phyloP scores from a whole-genome alignment of 2,888 invertebrate genomes.

The Coecobrya sp. region DNA sequence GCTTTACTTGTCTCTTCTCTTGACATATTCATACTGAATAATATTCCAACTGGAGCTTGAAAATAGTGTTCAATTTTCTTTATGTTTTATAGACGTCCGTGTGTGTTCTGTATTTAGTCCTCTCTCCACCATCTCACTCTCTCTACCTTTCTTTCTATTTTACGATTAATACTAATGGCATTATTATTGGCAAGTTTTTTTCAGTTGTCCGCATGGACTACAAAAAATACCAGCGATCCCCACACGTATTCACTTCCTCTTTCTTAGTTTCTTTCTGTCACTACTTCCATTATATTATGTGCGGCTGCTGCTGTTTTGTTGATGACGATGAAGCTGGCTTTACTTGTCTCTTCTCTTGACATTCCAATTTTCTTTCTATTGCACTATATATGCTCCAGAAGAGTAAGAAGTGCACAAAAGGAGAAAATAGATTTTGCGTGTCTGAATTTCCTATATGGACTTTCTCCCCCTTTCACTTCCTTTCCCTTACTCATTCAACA shows the following conservation, averaged over 20 bases:
- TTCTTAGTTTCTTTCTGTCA: not conserved
- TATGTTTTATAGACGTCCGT: not conserved
- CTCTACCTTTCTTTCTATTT: not conserved
- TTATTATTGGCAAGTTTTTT: slow-evolving; percentile 30
- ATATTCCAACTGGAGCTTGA: no score
- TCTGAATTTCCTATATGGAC: not conserved
- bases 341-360: slow-evolving; percentile 62
- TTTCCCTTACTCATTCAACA: slow-evolving; percentile 26
- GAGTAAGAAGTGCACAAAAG: slow-evolving; percentile 16
- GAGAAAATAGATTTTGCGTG: slow-evolving; percentile 52
- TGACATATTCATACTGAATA: no score
- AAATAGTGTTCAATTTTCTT: not conserved
- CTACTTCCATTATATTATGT: slow-evolving; percentile 19
- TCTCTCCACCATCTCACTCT: not conserved
- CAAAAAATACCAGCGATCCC: slow-evolving; percentile 3
- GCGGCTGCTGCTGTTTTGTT: not conserved
- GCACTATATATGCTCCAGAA: not conserved
- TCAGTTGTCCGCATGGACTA: slow-evolving; percentile 15
- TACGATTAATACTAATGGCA: slow-evolving; percentile 45
- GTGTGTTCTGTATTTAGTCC: no score
- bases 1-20: slow-evolving; percentile 54
- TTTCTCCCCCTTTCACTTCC: slow-evolving; percentile 11
- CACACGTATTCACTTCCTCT: slow-evolving; percentile 39
- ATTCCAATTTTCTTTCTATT: slow-evolving; percentile 66
- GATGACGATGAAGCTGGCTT: slow-evolving; percentile 19